Evolutionary conservation across 2,888 invertebrate genomes (phyloP).

Genomic region (Pantelozetes paolii): DNA sequence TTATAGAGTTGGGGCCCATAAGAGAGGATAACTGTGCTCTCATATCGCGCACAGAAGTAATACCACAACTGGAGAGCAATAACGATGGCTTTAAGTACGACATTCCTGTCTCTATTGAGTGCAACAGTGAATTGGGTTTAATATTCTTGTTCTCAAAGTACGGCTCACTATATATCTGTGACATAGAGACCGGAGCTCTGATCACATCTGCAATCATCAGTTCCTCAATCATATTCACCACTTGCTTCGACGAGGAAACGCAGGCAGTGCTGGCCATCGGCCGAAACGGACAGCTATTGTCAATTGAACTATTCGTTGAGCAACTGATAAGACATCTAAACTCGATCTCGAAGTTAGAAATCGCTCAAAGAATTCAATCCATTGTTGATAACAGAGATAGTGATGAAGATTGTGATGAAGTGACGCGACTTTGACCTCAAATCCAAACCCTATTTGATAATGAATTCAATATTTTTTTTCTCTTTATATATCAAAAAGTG

Average conservation of each 20-base stretch:
- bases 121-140: conserved; percentile 31
- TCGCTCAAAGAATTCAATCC: conserved; percentile 24
- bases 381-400: background rate
- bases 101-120: conserved; percentile 37
- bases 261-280: conserved; percentile 26
- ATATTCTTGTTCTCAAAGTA: conserved; percentile 37
- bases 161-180: conserved; percentile 38
- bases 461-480: no score
- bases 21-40: conserved; percentile 1
- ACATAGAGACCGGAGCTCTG: conserved; percentile 35
- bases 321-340: conserved; percentile 16
- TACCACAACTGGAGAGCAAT: conserved; percentile 11
- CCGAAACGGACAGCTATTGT: conserved; percentile 27
- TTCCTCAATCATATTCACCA: background rate
- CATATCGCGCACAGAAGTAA: conserved; percentile 9
- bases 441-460: no score
- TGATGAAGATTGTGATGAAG: conserved; percentile 29
- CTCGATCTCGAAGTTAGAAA: background rate
- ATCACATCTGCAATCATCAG: conserved; percentile 11
- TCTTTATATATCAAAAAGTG: no score
- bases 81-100: conserved; percentile 2
- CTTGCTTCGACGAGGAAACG: background rate
- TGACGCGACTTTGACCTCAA: conserved; percentile 17
- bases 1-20: conserved; percentile 36
- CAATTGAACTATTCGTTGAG: conserved; percentile 13